Evolutionary conservation across 2,113 vertebrate genomes (phyloP).

Genomic region (Hylia prasina): DNA sequence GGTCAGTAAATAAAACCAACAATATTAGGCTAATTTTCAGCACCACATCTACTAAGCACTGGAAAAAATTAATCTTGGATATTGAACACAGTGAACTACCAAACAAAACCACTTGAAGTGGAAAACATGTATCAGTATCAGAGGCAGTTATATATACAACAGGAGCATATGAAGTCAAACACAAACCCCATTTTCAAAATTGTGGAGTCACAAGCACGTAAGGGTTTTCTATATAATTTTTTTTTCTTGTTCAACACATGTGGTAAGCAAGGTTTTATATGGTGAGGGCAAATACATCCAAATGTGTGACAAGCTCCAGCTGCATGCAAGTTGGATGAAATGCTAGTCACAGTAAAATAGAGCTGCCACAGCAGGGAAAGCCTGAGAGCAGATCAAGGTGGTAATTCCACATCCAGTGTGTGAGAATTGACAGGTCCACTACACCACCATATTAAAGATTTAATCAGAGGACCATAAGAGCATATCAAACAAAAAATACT

Average conservation of each 20-base stretch:
- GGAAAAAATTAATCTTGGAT: slow-evolving; percentile 1
- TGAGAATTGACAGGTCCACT: background rate
- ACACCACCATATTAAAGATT: background rate
- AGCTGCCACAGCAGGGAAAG: slow-evolving; percentile 7
- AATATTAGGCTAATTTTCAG: slow-evolving; percentile 72
- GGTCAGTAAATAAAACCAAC: slow-evolving; percentile 80
- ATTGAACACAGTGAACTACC: background rate
- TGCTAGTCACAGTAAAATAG: background rate
- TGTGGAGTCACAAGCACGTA: background rate
- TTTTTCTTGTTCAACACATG: background rate
- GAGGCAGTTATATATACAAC: background rate
- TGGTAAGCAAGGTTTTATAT: background rate
- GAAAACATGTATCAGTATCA: background rate
- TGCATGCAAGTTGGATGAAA: background rate
- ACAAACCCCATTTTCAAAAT: background rate
- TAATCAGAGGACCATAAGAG: background rate
- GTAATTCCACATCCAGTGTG: background rate
- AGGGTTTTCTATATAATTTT: background rate
- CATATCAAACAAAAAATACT: background rate
- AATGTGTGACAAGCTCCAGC: background rate
- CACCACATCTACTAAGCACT: slow-evolving; percentile 43
- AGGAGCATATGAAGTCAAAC: background rate
- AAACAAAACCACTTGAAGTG: background rate
- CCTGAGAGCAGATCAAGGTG: background rate
- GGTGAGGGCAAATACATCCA: background rate